Percentiles rank a stretch among this genome's conserved stretches.
phyloP scores from a whole-genome alignment of 2,797 vertebrate genomes.

The Sebastes melanostomus region DNA sequence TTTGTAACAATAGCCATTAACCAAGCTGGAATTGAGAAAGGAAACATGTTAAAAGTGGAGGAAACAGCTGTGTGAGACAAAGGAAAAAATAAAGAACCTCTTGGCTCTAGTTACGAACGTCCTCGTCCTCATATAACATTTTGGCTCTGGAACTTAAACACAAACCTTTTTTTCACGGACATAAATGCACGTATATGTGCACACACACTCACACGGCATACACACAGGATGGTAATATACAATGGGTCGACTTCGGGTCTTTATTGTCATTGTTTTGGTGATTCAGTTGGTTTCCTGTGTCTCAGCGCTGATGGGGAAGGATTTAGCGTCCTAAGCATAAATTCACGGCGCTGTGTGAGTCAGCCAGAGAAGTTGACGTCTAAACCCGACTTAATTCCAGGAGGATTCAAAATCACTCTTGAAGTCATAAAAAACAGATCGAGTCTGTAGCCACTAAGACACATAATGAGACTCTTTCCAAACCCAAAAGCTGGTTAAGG shows the following conservation, averaged over 20 bases:
- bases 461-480: not conserved
- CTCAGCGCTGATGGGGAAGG: not conserved
- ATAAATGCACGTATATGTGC: not conserved
- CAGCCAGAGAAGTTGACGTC: slow-evolving; percentile 21
- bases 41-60: not conserved
- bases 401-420: slow-evolving; percentile 15
- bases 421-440: not conserved
- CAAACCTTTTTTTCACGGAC: not conserved
- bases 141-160: slow-evolving; percentile 1
- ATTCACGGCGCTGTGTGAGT: not conserved
- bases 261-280: slow-evolving; percentile 24
- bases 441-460: not conserved
- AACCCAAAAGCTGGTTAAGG: not conserved
- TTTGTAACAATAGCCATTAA: not conserved
- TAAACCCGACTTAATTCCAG: not conserved
- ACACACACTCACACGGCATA: not conserved
- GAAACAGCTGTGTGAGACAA: slow-evolving; percentile 17
- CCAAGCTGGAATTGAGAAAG: not conserved
- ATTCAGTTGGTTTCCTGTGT: slow-evolving; percentile 42
- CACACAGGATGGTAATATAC: slow-evolving; percentile 23
- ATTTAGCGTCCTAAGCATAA: slow-evolving; percentile 22
- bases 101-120: slow-evolving; percentile 7
- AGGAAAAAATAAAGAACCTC: not conserved
- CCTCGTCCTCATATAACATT: not conserved
- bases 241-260: slow-evolving; percentile 12